Percentiles rank a stretch among this genome's conserved stretches.
phyloP scores from a whole-genome alignment of 1,140 invertebrate genomes.

The Aphaenogaster rudis region DNA sequence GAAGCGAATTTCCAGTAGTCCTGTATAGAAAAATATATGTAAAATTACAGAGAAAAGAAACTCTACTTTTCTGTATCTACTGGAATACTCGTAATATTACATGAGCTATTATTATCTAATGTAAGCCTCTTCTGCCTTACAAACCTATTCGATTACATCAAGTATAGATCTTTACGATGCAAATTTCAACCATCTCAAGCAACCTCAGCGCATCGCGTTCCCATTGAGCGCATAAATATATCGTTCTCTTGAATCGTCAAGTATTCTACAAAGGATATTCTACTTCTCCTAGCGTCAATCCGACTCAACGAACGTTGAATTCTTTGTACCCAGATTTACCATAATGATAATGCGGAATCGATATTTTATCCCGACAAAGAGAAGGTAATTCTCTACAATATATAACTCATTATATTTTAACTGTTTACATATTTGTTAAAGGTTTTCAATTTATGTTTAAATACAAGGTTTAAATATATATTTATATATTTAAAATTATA shows the following conservation, averaged over 20 bases:
- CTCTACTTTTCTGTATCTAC: not conserved
- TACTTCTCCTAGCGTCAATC: not conserved
- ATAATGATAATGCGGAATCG: not conserved
- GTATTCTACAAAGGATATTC: constrained; percentile 46
- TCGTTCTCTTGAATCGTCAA: constrained; percentile 33
- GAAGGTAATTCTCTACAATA: not conserved
- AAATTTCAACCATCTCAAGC: constrained; percentile 29
- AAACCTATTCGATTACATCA: constrained; percentile 30
- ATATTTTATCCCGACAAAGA: not conserved
- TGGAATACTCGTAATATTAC: not conserved
- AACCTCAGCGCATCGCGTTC: not conserved
- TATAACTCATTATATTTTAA: not conserved
- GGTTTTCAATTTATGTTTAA: not conserved
- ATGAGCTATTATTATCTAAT: constrained; percentile 7
- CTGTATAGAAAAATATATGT: not conserved
- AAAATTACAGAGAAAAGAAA: not conserved
- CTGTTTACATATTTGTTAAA: not conserved
- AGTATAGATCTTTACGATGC: constrained; percentile 25
- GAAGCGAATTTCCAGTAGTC: not conserved
- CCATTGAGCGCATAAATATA: constrained; percentile 30
- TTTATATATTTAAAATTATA: not conserved
- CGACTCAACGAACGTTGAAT: not conserved
- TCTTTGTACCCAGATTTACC: constrained; percentile 3
- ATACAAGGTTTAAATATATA: no score
- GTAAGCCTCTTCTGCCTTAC: constrained; percentile 5